Evolutionary conservation across 2,888 invertebrate species (phyloP).

Genomic region (Gerris lacustris): DNA sequence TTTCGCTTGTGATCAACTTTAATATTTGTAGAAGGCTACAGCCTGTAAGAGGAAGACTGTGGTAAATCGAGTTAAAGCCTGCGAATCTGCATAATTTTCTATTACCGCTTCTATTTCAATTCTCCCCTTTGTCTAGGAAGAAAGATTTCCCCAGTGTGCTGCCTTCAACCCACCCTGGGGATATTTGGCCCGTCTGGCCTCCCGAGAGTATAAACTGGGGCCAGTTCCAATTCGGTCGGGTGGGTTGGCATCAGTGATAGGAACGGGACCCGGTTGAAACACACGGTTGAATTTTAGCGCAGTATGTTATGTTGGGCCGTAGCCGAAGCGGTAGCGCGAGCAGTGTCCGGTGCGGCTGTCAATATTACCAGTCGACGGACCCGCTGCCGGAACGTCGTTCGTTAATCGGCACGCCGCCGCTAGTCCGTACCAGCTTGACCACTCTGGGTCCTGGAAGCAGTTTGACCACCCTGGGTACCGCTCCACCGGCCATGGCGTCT

Average conservation of each 20-base stretch:
- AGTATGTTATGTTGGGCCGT: constrained; percentile 14
- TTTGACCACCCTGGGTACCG: neutral
- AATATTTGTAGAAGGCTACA: no score
- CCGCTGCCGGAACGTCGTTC: constrained; percentile 62
- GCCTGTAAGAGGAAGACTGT: no score
- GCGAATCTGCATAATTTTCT: no score
- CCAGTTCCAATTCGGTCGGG: neutral
- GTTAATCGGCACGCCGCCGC: constrained; percentile 46
- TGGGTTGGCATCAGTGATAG: neutral
- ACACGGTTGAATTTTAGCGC: neutral
- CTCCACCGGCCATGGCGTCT: neutral
- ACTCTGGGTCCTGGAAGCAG: neutral
- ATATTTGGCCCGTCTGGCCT: neutral
- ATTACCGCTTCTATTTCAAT: no score
- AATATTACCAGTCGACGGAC: constrained; percentile 70
- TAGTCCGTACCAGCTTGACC: constrained; percentile 12
- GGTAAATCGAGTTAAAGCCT: no score
- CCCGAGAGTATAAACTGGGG: neutral
- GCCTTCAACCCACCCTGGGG: neutral
- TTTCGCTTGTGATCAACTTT: no score
- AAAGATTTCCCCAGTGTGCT: no score
- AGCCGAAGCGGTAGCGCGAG: constrained; percentile 38
- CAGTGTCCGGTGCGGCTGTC: constrained; percentile 75
- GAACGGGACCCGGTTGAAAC: neutral
- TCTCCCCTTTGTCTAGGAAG: no score